Conservation (phyloP, 2,797 vertebrate species). For the Chaetophractus vellerosus region DNA sequence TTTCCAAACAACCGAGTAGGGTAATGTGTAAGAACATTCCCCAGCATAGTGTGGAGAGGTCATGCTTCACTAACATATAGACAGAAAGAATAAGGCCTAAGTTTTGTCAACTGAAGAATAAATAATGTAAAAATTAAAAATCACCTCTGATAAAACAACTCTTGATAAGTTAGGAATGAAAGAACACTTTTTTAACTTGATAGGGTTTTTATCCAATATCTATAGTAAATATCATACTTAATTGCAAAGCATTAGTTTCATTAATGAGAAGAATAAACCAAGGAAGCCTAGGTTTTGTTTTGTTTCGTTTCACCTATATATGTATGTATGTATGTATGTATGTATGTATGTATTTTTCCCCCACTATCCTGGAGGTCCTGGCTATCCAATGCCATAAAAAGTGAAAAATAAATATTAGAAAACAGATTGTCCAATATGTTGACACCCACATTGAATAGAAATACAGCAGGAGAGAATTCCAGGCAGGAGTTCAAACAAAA, state of each 20-base stretch:
- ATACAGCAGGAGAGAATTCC: not conserved
- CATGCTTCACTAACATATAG: not conserved
- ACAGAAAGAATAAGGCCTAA: not conserved
- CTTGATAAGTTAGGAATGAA: not conserved
- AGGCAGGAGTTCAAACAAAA: not conserved
- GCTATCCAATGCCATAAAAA: not conserved
- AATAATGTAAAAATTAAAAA: not conserved
- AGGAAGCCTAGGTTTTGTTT: not conserved
- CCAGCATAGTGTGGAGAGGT: not conserved
- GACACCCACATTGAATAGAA: too few relatives aligned
- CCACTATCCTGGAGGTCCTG: not conserved
- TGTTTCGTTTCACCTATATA: not conserved
- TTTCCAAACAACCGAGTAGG: not conserved
- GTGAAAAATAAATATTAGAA: not conserved
- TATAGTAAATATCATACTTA: not conserved
- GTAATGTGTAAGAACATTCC: not conserved
- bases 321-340: too few relatives aligned
- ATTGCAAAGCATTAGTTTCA: not conserved
- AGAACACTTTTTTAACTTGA: not conserved
- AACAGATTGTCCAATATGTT: not conserved
- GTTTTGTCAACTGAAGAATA: conserved; percentile 16
- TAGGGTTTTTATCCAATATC: not conserved
- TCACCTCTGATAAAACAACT: not conserved
- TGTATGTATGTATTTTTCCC: not conserved
- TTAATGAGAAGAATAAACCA: not conserved